phyloP scores from a whole-genome alignment of 2,888 invertebrate genomes.

The Pharmacophagus antenor region DNA sequence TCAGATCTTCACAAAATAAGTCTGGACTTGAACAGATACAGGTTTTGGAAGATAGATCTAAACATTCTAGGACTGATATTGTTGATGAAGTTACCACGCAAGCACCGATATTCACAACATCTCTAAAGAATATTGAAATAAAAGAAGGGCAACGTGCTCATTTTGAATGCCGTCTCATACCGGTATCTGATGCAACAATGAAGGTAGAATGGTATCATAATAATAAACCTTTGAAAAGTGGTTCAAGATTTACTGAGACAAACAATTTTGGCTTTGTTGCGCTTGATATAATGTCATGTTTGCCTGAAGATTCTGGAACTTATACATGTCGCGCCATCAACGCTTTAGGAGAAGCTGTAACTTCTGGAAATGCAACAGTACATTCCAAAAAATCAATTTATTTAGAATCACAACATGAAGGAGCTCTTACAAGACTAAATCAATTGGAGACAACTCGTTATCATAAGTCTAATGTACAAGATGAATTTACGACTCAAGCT shows the following conservation, averaged over 20 bases:
- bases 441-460: conserved; percentile 90
- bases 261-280: conserved; percentile 99
- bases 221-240: conserved; percentile 92
- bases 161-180: conserved; percentile 95
- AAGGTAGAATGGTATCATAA: conserved; percentile 98
- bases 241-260: conserved; percentile 96
- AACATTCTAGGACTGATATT: conserved; percentile 87
- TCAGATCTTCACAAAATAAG: conserved; percentile 93
- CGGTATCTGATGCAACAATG: conserved; percentile 95
- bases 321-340: conserved; percentile 97
- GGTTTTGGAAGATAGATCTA: conserved; percentile 91
- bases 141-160: conserved; percentile 97
- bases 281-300: conserved; percentile 95
- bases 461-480: conserved; percentile 86
- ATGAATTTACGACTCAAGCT: conserved; percentile 91
- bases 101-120: conserved; percentile 95
- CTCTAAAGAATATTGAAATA: conserved; percentile 94
- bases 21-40: conserved; percentile 94
- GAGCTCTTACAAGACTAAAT: conserved; percentile 88
- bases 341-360: conserved; percentile 94
- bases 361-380: conserved; percentile 92
- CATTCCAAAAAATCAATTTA: conserved; percentile 93
- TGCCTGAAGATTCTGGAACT: conserved; percentile 97
- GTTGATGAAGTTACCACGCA: conserved; percentile 92
- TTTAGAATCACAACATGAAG: conserved; percentile 93